Evolutionary conservation across 2,797 vertebrate species (phyloP).

Genomic region (Eupleurogrammus muticus): DNA sequence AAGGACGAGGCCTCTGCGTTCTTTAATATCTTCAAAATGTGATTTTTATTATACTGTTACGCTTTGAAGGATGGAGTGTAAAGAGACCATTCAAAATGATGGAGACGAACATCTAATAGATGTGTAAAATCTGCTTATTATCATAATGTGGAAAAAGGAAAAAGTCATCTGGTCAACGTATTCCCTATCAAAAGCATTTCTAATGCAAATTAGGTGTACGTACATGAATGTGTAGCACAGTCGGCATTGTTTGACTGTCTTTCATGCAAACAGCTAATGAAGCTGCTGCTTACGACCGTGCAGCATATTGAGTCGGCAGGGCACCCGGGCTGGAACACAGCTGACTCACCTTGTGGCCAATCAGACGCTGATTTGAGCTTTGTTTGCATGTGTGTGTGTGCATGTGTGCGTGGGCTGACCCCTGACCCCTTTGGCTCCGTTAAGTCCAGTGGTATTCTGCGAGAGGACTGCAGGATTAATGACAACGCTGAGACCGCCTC

Average conservation of each 20-base stretch:
- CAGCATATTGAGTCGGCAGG: conserved; percentile 36
- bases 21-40: too few relatives aligned
- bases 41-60: too few relatives aligned
- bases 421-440: conserved; percentile 33
- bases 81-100: too few relatives aligned
- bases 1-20: too few relatives aligned
- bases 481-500: conserved; percentile 52
- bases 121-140: too few relatives aligned
- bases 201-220: background rate
- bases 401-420: conserved; percentile 33
- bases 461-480: conserved; percentile 61
- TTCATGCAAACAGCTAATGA: conserved; percentile 18
- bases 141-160: too few relatives aligned
- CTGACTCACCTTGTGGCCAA: conserved; percentile 34
- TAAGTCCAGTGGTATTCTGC: conserved; percentile 30
- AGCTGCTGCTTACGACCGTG: conserved; percentile 11
- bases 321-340: background rate
- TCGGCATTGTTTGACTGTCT: background rate
- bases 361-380: conserved; percentile 40
- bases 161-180: background rate
- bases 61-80: too few relatives aligned
- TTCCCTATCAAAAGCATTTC: background rate
- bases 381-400: conserved; percentile 2
- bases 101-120: too few relatives aligned
- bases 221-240: too few relatives aligned